Percentiles rank a stretch among this genome's conserved stretches.
Evolutionary conservation across 2,888 invertebrate genomes (phyloP).

Genomic region (Hypolimnas misippus): DNA sequence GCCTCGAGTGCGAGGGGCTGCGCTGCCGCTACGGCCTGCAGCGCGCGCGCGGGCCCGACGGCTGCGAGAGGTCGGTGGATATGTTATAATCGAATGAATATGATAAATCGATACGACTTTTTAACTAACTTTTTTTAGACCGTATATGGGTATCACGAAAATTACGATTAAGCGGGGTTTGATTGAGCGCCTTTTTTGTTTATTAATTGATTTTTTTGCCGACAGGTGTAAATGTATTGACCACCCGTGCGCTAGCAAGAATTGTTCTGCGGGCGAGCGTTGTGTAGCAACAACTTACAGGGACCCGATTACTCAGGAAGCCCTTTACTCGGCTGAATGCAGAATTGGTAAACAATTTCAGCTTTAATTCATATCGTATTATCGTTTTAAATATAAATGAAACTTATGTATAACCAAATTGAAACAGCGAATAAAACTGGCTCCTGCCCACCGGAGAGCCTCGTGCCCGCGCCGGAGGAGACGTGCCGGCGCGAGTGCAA

Average conservation of each 20-base stretch:
- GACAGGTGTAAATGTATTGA: conserved; percentile 67
- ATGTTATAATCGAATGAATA: no score
- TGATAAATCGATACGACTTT: background rate
- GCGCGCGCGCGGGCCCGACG: conserved; percentile 54
- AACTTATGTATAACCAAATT: background rate
- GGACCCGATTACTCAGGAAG: conserved; percentile 54
- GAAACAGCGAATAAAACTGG: conserved; percentile 85
- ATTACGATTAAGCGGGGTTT: no score
- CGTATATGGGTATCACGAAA: no score
- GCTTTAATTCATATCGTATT: no score
- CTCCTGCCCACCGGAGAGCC: conserved; percentile 54
- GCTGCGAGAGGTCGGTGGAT: conserved; percentile 62
- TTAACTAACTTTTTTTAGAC: no score
- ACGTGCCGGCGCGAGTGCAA: conserved; percentile 89
- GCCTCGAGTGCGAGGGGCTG: conserved; percentile 85
- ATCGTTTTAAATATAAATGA: background rate
- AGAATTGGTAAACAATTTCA: conserved; percentile 84
- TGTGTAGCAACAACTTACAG: conserved; percentile 87
- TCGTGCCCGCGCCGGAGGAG: conserved; percentile 78
- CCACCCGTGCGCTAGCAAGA: conserved; percentile 87
- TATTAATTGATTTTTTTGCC: no score
- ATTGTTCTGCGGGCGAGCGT: conserved; percentile 86
- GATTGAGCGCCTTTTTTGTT: no score
- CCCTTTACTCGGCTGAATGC: conserved; percentile 85
- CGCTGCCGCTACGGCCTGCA: conserved; percentile 90